Evolutionary conservation across 1,140 invertebrate genomes (phyloP).

Genomic region (Hyposmocoma kahamanoa): DNA sequence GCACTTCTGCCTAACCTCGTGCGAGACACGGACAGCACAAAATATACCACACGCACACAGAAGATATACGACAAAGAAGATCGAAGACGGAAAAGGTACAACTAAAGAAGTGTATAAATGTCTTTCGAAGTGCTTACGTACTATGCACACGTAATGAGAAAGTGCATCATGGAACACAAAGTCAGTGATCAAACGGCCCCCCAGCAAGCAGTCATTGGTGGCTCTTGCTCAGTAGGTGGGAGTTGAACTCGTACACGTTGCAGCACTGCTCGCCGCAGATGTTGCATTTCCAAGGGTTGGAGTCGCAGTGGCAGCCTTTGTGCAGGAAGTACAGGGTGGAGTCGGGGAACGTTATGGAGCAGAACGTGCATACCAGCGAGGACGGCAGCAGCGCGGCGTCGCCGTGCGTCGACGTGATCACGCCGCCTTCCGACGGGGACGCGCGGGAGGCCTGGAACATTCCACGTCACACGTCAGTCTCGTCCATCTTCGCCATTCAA

Average conservation of each 20-base stretch:
- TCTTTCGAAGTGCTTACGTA: conserved; percentile 53
- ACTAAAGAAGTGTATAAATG: conserved; percentile 30
- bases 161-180: conserved; percentile 34
- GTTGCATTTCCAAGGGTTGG: conserved; percentile 98
- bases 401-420: conserved; percentile 78
- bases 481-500: too few species aligned
- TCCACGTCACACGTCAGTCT: too few species aligned
- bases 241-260: conserved; percentile 97
- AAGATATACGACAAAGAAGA: conserved; percentile 5
- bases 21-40: conserved; percentile 6
- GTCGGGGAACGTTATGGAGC: conserved; percentile 95
- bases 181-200: conserved; percentile 56
- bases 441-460: conserved; percentile 66
- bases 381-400: conserved; percentile 61
- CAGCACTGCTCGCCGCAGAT: conserved; percentile 95
- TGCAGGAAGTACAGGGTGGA: conserved; percentile 97
- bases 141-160: conserved; percentile 35
- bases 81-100: not conserved
- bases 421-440: conserved; percentile 78
- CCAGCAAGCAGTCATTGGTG: conserved; percentile 81
- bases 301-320: conserved; percentile 97
- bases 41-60: not conserved
- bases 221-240: conserved; percentile 94
- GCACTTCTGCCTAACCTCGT: conserved; percentile 38
- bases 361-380: conserved; percentile 86